A percentile compares a stretch with the other conserved stretches of the same genome.
Evolutionary conservation across 2,888 invertebrate genomes (phyloP).

Genomic region (Syrphus vitripennis): DNA sequence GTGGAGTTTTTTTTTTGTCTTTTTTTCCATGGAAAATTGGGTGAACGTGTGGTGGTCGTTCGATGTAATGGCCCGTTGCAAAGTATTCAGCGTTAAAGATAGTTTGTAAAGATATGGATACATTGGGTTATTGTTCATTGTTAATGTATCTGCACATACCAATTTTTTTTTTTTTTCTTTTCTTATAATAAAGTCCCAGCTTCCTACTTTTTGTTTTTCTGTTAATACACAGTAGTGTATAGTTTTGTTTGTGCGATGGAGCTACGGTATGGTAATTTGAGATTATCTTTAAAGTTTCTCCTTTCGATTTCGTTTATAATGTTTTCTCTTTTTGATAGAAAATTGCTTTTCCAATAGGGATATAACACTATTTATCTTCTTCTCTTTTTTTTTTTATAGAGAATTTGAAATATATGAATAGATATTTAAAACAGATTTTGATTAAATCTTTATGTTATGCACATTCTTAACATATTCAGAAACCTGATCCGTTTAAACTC

Average conservation of each 20-base stretch:
- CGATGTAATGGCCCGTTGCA: slow-evolving; percentile 39
- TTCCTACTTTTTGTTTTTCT: slow-evolving; percentile 35
- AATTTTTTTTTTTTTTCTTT: background rate
- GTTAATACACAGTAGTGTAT: background rate
- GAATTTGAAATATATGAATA: background rate
- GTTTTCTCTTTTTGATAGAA: slow-evolving; percentile 39
- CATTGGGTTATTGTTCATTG: slow-evolving; percentile 48
- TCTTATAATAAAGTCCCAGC: background rate
- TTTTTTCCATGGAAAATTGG: slow-evolving; percentile 52
- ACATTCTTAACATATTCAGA: no score
- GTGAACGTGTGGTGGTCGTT: slow-evolving; percentile 52
- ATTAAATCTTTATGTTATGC: background rate
- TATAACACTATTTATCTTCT: background rate
- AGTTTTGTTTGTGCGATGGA: background rate
- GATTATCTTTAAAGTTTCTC: slow-evolving; percentile 52
- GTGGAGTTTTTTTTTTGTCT: background rate
- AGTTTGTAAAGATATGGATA: slow-evolving; percentile 29
- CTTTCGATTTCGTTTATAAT: slow-evolving; percentile 59
- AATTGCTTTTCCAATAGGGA: background rate
- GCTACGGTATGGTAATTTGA: slow-evolving; percentile 39
- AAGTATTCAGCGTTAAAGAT: slow-evolving; percentile 39
- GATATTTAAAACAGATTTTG: background rate
- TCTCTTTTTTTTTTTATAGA: no score
- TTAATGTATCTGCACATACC: slow-evolving; percentile 25
- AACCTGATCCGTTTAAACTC: no score